Percentiles rank a stretch among this genome's conserved stretches.
These are phyloP conservation scores for Hirudinaria manillensis DNA, from an alignment of 2,888 invertebrate genomes.

Conservation along the genomic window DNA sequence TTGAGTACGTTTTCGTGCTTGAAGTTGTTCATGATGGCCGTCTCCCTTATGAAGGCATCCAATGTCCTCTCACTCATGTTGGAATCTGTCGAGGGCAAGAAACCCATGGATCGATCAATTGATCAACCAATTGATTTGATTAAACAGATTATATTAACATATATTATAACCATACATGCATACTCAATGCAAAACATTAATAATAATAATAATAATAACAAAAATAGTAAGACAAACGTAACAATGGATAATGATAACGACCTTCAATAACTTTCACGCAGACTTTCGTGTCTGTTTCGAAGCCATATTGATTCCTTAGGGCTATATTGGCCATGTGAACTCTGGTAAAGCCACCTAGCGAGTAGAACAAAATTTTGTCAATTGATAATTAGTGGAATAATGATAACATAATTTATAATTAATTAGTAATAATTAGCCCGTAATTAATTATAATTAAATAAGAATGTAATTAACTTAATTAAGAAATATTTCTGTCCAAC, in stretches of 20 bases:
- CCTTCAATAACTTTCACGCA: conserved; percentile 29
- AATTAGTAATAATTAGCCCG: too few relatives aligned
- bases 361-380: too few relatives aligned
- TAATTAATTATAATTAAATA: too few relatives aligned
- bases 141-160: too few relatives aligned
- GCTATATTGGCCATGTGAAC: conserved; percentile 24
- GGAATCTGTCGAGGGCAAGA: conserved; percentile 40
- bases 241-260: neutral
- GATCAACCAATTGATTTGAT: too few relatives aligned
- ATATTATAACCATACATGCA: neutral
- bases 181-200: neutral
- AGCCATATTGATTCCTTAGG: neutral
- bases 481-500: too few relatives aligned
- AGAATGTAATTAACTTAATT: too few relatives aligned
- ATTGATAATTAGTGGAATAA: neutral
- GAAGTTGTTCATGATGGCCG: conserved; percentile 58
- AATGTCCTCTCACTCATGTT: conserved; percentile 43
- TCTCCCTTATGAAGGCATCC: conserved; percentile 55
- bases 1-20: conserved; percentile 57
- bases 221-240: too few relatives aligned
- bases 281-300: neutral
- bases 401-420: neutral
- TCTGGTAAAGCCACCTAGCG: conserved; percentile 22
- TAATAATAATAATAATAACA: neutral
- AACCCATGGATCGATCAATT: neutral